These are phyloP conservation scores for Torymus aiolomorphi DNA, from an alignment of 2,888 invertebrate species.

Conservation along the genomic window DNA sequence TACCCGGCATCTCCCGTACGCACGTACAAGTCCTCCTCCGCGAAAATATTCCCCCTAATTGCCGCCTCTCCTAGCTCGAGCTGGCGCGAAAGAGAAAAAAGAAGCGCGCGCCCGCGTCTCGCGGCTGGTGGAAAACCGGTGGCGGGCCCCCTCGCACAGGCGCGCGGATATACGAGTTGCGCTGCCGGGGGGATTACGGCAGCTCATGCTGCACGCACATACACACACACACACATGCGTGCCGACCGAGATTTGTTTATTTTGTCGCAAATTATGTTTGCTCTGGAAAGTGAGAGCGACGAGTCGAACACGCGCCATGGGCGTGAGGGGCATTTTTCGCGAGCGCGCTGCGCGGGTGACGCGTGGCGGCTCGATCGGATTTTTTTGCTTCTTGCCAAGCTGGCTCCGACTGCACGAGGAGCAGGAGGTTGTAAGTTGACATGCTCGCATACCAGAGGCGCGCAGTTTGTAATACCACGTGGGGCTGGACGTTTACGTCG, in stretches of 20 bases:
- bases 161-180: background rate
- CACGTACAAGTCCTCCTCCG: background rate
- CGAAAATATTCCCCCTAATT: conserved; percentile 37
- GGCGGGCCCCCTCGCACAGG: conserved; percentile 28
- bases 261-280: conserved; percentile 33
- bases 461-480: background rate
- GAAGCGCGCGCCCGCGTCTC: no score
- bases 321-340: conserved; percentile 1
- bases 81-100: background rate
- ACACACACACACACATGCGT: no score
- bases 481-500: background rate
- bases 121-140: conserved; percentile 15
- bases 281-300: conserved; percentile 30
- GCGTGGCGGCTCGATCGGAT: no score
- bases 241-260: background rate
- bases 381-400: no score
- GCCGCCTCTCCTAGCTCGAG: background rate
- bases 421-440: background rate
- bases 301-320: background rate
- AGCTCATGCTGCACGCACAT: no score
- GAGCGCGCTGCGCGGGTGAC: no score
- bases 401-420: no score
- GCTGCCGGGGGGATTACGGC: conserved; percentile 26
- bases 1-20: background rate
- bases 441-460: conserved; percentile 13